Evolutionary conservation across 1,140 invertebrate species (phyloP), one percentile per base, ranked within the genome.

Genomic region (Mya arenaria): DNA sequence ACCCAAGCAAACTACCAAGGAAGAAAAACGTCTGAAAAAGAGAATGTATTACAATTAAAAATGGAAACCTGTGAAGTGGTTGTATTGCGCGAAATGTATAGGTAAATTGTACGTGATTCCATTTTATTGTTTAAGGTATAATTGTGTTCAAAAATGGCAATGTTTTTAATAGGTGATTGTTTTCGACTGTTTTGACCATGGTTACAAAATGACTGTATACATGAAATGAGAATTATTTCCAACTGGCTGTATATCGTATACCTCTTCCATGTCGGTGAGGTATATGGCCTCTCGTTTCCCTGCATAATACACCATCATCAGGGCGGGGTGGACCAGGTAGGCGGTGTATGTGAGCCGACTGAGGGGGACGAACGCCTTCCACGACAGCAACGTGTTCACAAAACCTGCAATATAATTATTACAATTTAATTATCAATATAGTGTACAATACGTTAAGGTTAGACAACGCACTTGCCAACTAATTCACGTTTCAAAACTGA

Each of bases 311-410:
- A 87, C 58, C 25, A 85, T 58, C 62, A 93, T 89, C 37, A 94
- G 82, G 28, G 92, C 84, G 3, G 93, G 90, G 93, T 98, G 97
- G n/a, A 98, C 94, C 36, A 98, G 94, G 92, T 98, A 99, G 5
- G 97, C 96, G 90, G 96, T 96, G 92, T 98, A 98, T 0, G 97
- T 97, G 36, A 98, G 94, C 65, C 97, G 94, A 85, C 96, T 97
- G 19, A 98, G 93, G 0, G 97, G 97, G 84, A 97, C 95, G 58
- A 97, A 94, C 0, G 96, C 94, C 48, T 95, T 94, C 91, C 96
- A 96, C 0, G 96, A 97, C 25, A 98, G 93, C 30, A 97, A 92
- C 0, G 94, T 95, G 63, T 95, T 95, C 25, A 97, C 95, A 41
- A 94, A 90, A 82, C 95, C 95, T 96, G 87, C 19, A 90, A 85